Base-by-base conservation (phyloP, 2,113 vertebrate genomes). In the Maccullochella peelii region DNA sequence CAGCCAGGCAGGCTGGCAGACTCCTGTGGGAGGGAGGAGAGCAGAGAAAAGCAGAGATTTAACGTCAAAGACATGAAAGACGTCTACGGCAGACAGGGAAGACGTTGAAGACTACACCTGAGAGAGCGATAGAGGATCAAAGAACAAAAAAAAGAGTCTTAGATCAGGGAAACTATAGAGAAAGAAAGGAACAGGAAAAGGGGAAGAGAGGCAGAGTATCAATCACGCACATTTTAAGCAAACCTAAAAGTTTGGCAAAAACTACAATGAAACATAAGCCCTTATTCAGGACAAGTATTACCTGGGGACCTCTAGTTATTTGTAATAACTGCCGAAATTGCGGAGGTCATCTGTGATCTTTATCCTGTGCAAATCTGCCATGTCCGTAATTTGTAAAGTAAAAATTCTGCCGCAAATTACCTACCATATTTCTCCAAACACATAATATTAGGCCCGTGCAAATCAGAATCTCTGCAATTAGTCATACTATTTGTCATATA, bases 21-120 rank as follows among this genome's bases (percentile, higher is more conserved):
- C 86, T 87, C 80, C 58, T 66, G 38, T 40, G 75, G 25, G 86
- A 73, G 80, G 80, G 87, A 87, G 90, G 83, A 83, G 80, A 69
- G 83, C 50, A 71, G 77, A 86, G 82, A 75, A 73, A 86, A 86
- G 79, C 58, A 38, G 69, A 85, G 90, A 82, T 79, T 92, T 88
- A 90, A 76, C 52, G 77, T 90, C 86, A 92, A 90, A 91, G 91
- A 92, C 93, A 90, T 93, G 85, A 94, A 93, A 94, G 93, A 79
- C 54, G 18, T 82, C 54, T 16, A 74, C 30, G 23, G 79, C 82
- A 93, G 90, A 90, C 86, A 52, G 76, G 76, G 85, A 80, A 78
- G 80, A 87, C 55, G 86, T 33, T 30, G 77, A 84, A 86, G 87
- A 91, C 87, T 82, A 88, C 84, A 87, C 82, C 83, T 86, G 84